Evolutionary conservation across 1,140 invertebrate species (phyloP), one percentile per base, ranked within the genome.

Genomic region (Drosophila nannoptera): DNA sequence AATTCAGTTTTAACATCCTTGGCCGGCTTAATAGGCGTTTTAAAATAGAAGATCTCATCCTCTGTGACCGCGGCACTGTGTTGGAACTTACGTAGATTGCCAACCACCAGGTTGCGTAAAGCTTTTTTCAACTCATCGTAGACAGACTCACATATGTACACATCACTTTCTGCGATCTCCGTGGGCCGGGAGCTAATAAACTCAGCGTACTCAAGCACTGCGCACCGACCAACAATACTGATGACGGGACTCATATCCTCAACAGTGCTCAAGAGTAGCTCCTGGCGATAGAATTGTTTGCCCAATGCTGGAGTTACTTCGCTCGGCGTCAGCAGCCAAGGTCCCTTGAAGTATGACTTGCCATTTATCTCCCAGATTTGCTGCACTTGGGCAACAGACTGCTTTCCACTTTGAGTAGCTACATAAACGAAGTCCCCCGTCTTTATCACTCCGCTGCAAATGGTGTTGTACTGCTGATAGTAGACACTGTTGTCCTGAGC

Each of bases 401-500:
- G 95, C 87, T 94, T 94, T 33, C 95, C 94, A 52, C 94, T 93
- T 87, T 97, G 95, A 12, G 94, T 96, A 36, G 95, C 94, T 8
- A 98, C 96, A 89, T 98, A 98, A 33, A 98, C 96, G 90, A 95
- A 98, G 90, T 99, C 98, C 9, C 97, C 97, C 46, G 94, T 95
- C 93, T 97, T 95, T 61, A 97, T 92, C 33, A 94, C 92, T 29
- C 96, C 95, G 38, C 93, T 94, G 78, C 94, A 95, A 31, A 93
- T 92, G 0, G 95, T 94, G 83, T 95, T 96, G 86, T 96, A 97
- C 88, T 98, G 97, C 90, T 98, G 96, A 89, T 96, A 98, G 90
- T 97, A 98, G 0, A 93, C 94, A 88, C 94, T 94, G 64, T 95
- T 95, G 63, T 95, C 92, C 78, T 95, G 94, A 0, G 92, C 90